phyloP scores from a whole-genome alignment of 2,888 invertebrate genomes.

The Meandrusa payeni region DNA sequence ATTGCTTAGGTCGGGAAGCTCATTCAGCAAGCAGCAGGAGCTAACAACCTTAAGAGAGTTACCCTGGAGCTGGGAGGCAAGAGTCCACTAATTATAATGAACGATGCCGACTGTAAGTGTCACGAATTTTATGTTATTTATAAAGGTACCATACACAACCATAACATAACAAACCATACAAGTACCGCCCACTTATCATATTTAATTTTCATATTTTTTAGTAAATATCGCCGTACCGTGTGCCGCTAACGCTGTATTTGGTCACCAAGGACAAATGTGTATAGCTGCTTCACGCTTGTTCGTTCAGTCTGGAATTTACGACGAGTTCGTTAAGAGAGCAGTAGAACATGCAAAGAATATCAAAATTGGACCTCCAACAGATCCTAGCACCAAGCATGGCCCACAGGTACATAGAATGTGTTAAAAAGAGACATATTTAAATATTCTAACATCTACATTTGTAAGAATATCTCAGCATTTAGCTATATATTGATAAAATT shows the following conservation, averaged over 20 bases:
- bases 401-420: too few species aligned
- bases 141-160: too few species aligned
- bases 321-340: conserved; percentile 87
- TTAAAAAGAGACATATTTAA: too few species aligned
- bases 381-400: conserved; percentile 82
- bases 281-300: conserved; percentile 40
- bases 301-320: conserved; percentile 81
- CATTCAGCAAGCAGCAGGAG: conserved; percentile 84
- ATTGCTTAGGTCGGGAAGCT: conserved; percentile 68
- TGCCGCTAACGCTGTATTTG: conserved; percentile 36
- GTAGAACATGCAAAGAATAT: conserved; percentile 81
- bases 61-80: conserved; percentile 91
- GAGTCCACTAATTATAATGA: conserved; percentile 87
- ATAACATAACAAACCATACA: too few species aligned
- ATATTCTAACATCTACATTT: too few species aligned
- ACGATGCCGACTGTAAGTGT: conserved; percentile 83
- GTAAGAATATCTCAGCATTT: too few species aligned
- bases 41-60: conserved; percentile 86
- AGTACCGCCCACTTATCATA: too few species aligned
- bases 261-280: conserved; percentile 39
- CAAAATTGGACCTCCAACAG: conserved; percentile 88
- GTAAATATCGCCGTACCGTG: conserved; percentile 27
- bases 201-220: too few species aligned
- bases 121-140: too few species aligned
- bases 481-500: too few species aligned